Evolutionary conservation across 2,113 vertebrate genomes (phyloP).

Genomic region (Trochalopteron elliotii): DNA sequence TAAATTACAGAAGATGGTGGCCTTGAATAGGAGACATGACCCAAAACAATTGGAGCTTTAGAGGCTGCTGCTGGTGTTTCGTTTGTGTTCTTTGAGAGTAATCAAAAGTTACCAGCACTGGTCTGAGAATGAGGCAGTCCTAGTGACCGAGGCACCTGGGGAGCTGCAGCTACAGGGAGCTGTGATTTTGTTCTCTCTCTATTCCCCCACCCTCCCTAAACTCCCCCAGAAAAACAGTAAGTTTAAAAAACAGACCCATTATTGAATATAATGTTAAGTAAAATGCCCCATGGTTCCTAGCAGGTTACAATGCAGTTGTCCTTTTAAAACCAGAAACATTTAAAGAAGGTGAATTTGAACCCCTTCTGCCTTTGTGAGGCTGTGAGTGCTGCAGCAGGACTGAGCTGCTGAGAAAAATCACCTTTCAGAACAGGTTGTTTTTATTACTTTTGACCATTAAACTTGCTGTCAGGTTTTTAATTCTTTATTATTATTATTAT

Average conservation of each 20-base stretch:
- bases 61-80: conserved; percentile 9
- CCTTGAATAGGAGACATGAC: conserved; percentile 13
- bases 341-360: conserved; percentile 47
- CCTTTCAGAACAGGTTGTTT: conserved; percentile 62
- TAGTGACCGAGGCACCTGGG: not conserved
- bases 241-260: conserved; percentile 42
- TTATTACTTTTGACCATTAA: conserved; percentile 69
- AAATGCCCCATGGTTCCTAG: conserved; percentile 45
- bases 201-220: not conserved
- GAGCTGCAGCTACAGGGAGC: conserved; percentile 49
- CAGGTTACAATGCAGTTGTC: conserved; percentile 57
- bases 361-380: conserved; percentile 48
- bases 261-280: conserved; percentile 30
- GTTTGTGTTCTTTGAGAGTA: not conserved
- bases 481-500: conserved; percentile 70
- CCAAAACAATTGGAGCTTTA: conserved; percentile 46
- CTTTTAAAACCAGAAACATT: conserved; percentile 30
- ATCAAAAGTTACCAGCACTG: not conserved
- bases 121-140: conserved; percentile 5
- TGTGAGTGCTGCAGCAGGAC: conserved; percentile 58
- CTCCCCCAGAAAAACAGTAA: conserved; percentile 40
- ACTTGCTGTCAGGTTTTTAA: conserved; percentile 75
- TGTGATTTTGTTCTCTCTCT: conserved; percentile 29
- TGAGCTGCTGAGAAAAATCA: conserved; percentile 56
- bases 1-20: conserved; percentile 45